These are phyloP conservation scores for Atractosteus spatula DNA, from an alignment of 2,113 vertebrate genomes.

Conservation along the genomic window DNA sequence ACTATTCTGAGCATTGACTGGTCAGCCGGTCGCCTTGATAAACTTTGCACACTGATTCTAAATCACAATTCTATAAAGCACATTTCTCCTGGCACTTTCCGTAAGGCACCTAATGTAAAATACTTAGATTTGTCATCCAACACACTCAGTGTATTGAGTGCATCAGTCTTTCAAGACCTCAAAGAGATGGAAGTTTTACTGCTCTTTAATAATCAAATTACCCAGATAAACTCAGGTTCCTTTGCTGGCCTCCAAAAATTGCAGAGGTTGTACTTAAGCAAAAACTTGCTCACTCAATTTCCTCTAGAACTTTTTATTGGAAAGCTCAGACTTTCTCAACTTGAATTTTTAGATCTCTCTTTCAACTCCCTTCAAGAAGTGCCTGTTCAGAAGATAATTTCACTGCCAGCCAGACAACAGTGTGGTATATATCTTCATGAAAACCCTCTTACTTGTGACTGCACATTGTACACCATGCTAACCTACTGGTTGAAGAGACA, in stretches of 20 bases:
- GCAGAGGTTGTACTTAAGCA: slow-evolving; percentile 73
- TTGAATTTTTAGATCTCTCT: slow-evolving; percentile 74
- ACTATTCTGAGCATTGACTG: slow-evolving; percentile 60
- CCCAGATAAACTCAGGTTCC: slow-evolving; percentile 54
- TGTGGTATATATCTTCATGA: slow-evolving; percentile 76
- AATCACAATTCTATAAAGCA: slow-evolving; percentile 66
- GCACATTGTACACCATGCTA: slow-evolving; percentile 66
- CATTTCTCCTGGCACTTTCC: slow-evolving; percentile 65
- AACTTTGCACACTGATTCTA: slow-evolving; percentile 68
- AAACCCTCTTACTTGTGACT: slow-evolving; percentile 78
- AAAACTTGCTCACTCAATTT: slow-evolving; percentile 63
- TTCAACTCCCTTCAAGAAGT: slow-evolving; percentile 65
- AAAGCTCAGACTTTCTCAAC: slow-evolving; percentile 59
- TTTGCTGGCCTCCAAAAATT: slow-evolving; percentile 66
- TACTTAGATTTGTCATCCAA: slow-evolving; percentile 81
- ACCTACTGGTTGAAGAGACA: slow-evolving; percentile 75
- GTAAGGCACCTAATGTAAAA: slow-evolving; percentile 57
- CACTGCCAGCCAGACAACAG: slow-evolving; percentile 56
- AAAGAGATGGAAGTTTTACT: slow-evolving; percentile 68
- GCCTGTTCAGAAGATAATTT: slow-evolving; percentile 67
- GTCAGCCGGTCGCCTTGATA: slow-evolving; percentile 57
- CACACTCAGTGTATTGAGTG: slow-evolving; percentile 57
- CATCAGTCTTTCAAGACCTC: slow-evolving; percentile 67
- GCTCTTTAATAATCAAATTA: slow-evolving; percentile 76
- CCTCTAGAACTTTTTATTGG: slow-evolving; percentile 67